Evolutionary conservation across 2,113 vertebrate species (phyloP).

Genomic region (Chloropsis cyanopogon): DNA sequence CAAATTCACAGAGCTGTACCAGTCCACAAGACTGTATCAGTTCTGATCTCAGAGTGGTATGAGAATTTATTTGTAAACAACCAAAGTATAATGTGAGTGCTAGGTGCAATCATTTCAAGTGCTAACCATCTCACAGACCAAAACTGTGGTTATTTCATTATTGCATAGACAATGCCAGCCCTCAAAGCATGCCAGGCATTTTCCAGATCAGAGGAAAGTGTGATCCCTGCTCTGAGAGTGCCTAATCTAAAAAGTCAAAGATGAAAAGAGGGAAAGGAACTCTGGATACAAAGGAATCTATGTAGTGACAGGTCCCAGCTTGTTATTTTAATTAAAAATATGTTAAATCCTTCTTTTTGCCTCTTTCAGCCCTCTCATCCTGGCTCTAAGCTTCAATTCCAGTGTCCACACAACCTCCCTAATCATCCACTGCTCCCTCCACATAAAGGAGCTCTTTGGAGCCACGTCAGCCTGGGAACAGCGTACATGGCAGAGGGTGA

Average conservation of each 20-base stretch:
- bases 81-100: neutral
- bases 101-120: conserved; percentile 21
- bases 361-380: conserved; percentile 52
- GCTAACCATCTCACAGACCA: neutral
- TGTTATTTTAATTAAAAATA: conserved; percentile 68
- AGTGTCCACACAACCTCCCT: neutral
- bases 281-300: conserved; percentile 54
- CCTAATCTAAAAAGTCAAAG: conserved; percentile 57
- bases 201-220: conserved; percentile 51
- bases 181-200: conserved; percentile 36
- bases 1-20: neutral
- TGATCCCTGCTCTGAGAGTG: conserved; percentile 24
- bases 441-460: neutral
- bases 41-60: neutral
- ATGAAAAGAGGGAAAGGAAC: conserved; percentile 50
- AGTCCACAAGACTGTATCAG: too few relatives aligned
- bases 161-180: neutral
- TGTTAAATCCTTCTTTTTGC: conserved; percentile 47
- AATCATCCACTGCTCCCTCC: neutral
- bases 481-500: fast-evolving
- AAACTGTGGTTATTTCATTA: neutral
- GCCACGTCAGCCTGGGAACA: neutral
- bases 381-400: conserved; percentile 30
- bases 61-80: conserved; percentile 8
- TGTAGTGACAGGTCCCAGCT: conserved; percentile 42